A percentile compares a stretch with the other conserved stretches of the same genome.
Evolutionary conservation across 2,797 vertebrate genomes (phyloP).

Genomic region (Tenualosa thibaudeaui): DNA sequence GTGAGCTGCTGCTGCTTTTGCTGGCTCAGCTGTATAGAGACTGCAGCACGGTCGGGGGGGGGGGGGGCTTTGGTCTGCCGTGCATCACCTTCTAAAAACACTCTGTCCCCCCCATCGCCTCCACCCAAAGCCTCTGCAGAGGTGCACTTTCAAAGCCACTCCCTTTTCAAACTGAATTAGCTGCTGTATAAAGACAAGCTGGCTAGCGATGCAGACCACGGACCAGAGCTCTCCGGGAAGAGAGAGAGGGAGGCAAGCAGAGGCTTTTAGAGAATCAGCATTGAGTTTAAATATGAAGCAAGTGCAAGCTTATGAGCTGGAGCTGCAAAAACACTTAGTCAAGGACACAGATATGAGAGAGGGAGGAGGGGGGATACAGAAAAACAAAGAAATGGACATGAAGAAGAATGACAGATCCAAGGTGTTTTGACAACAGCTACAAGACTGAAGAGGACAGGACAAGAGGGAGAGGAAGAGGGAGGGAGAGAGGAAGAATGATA

Average conservation of each 20-base stretch:
- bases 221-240: conserved; percentile 19
- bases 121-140: background rate
- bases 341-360: background rate
- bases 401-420: background rate
- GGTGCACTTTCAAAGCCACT: background rate
- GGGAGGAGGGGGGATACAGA: background rate
- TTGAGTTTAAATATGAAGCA: conserved; percentile 2
- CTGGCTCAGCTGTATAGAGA: background rate
- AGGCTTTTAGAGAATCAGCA: background rate
- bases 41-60: background rate
- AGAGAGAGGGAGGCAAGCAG: background rate
- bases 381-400: background rate
- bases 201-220: conserved; percentile 36
- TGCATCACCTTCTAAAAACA: background rate
- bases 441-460: background rate
- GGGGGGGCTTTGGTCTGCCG: conserved; percentile 1
- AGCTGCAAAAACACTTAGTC: conserved; percentile 28
- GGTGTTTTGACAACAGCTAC: background rate
- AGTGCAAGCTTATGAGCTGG: conserved; percentile 36
- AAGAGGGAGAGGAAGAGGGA: background rate
- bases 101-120: background rate
- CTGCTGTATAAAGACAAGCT: background rate
- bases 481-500: background rate
- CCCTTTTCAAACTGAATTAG: background rate
- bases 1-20: background rate